phyloP scores from a whole-genome alignment of 2,113 vertebrate species.

The Dinomys branickii region DNA sequence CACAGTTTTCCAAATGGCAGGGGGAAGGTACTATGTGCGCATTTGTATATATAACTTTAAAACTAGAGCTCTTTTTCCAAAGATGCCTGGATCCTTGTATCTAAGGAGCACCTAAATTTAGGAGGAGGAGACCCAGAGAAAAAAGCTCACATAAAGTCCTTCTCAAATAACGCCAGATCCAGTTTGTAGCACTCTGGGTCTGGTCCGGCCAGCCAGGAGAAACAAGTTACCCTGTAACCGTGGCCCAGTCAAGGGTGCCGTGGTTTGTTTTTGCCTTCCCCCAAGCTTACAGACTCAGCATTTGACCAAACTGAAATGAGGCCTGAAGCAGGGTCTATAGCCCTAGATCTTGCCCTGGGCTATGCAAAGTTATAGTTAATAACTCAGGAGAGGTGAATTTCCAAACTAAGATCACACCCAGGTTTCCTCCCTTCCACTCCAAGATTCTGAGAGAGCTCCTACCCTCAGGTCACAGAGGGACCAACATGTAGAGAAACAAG shows the following conservation, averaged over 20 bases:
- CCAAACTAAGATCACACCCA: neutral
- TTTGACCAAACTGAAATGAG: neutral
- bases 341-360: neutral
- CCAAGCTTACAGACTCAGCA: neutral
- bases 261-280: neutral
- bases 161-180: neutral
- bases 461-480: neutral
- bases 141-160: neutral
- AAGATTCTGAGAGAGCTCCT: neutral
- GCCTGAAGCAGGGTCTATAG: neutral
- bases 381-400: too few relatives aligned
- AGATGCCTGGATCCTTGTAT: neutral
- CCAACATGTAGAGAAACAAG: neutral
- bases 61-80: neutral
- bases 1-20: neutral
- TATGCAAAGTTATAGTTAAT: neutral
- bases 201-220: neutral
- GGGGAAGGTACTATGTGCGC: neutral
- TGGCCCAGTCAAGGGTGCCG: neutral
- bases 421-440: neutral
- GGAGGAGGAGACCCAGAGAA: neutral
- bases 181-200: neutral
- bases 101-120: neutral
- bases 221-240: neutral
- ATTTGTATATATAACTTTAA: neutral